phyloP scores from a whole-genome alignment of 2,113 vertebrate species.

The Ursus arctos region DNA sequence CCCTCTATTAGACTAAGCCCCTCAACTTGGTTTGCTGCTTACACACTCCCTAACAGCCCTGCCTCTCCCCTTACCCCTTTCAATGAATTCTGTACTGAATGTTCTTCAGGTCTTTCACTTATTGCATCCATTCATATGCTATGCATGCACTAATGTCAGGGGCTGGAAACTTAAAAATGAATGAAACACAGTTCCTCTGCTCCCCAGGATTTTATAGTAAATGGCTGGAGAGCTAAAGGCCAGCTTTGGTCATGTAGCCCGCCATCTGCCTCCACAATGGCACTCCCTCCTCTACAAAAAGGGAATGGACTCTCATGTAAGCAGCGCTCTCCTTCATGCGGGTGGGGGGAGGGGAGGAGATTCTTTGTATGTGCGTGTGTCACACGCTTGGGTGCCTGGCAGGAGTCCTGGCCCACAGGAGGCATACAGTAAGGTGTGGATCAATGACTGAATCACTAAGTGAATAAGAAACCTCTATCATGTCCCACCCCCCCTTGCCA shows the following conservation, averaged over 20 bases:
- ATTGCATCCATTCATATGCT: background rate
- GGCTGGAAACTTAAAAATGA: background rate
- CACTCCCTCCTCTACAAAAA: background rate
- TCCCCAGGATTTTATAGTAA: background rate
- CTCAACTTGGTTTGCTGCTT: fast-evolving
- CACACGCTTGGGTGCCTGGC: fast-evolving
- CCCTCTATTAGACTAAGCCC: background rate
- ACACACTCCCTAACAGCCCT: fast-evolving
- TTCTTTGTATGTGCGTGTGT: fast-evolving
- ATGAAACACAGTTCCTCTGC: background rate
- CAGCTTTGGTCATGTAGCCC: fast-evolving
- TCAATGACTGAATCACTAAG: background rate
- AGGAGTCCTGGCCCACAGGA: background rate
- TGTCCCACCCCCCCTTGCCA: fast-evolving
- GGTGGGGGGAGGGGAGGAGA: background rate
- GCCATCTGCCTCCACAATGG: fast-evolving
- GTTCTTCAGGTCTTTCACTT: background rate
- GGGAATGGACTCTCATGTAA: fast-evolving
- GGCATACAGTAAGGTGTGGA: background rate
- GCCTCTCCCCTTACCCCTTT: background rate
- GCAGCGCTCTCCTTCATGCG: fast-evolving
- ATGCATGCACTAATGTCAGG: fast-evolving
- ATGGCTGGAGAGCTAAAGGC: too few species aligned
- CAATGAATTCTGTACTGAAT: background rate
- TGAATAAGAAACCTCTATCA: background rate